Percentiles rank a stretch among this genome's conserved stretches.
phyloP scores from a whole-genome alignment of 2,888 invertebrate species.

The Volucella inanis region DNA sequence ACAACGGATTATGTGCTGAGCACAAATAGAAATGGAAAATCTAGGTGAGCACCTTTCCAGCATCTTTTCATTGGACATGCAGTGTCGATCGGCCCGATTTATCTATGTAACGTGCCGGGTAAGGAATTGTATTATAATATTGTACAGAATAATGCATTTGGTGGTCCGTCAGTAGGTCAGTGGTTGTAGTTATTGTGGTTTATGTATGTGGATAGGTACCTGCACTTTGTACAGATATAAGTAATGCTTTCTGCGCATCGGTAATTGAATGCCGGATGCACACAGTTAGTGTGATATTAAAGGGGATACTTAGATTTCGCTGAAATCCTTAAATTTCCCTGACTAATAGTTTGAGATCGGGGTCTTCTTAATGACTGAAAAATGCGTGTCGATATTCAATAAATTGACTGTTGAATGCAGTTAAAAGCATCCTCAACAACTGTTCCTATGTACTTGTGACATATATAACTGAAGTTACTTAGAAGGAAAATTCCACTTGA shows the following conservation, averaged over 20 bases:
- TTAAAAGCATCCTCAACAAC: not conserved
- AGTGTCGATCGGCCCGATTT: constrained; percentile 33
- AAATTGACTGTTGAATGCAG: constrained; percentile 34
- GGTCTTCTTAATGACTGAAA: constrained; percentile 11
- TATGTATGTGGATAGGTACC: not conserved
- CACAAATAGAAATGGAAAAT: constrained; percentile 59
- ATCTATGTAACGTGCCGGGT: constrained; percentile 9
- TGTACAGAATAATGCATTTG: constrained; percentile 42
- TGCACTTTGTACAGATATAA: not conserved
- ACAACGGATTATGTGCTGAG: constrained; percentile 10
- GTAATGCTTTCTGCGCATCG: constrained; percentile 12
- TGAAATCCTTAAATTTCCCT: constrained; percentile 12
- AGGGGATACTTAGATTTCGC: constrained; percentile 6
- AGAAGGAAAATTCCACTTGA: too few relatives aligned
- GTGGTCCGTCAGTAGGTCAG: constrained; percentile 49
- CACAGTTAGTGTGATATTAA: constrained; percentile 2
- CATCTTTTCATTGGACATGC: constrained; percentile 37
- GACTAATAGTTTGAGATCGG: constrained; percentile 28
- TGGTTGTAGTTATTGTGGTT: constrained; percentile 40
- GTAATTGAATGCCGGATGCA: not conserved
- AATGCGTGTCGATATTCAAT: constrained; percentile 21
- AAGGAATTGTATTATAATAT: not conserved
- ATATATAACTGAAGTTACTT: too few relatives aligned
- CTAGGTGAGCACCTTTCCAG: constrained; percentile 52
- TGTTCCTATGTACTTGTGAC: not conserved